phyloP scores from a whole-genome alignment of 2,113 vertebrate genomes.

The Sciurus niger region DNA sequence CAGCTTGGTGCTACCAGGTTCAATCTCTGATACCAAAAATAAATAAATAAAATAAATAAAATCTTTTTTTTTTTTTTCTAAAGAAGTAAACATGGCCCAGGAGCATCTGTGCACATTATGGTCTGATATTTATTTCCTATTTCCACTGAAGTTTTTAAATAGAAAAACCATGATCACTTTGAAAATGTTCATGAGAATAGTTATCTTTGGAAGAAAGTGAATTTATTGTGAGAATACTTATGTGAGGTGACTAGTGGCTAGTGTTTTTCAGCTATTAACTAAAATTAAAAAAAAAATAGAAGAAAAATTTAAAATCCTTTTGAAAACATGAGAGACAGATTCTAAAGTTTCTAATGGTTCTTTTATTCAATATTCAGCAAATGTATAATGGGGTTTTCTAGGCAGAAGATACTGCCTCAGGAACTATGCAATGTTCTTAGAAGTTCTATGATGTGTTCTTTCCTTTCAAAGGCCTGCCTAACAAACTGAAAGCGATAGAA shows the following conservation, averaged over 20 bases:
- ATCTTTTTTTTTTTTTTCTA: not conserved
- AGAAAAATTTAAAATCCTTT: not conserved
- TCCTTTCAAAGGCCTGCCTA: not conserved
- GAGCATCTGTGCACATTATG: not conserved
- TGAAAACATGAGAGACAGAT: not conserved
- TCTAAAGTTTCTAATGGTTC: not conserved
- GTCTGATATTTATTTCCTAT: not conserved
- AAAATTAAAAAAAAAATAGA: conserved; percentile 45
- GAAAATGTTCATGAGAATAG: not conserved
- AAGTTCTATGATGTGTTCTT: not conserved
- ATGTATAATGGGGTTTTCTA: not conserved
- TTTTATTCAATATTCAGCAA: not conserved
- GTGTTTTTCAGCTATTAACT: conserved; percentile 16
- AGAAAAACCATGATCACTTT: not conserved
- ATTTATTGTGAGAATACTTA: not conserved
- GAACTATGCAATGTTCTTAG: not conserved
- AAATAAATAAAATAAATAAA: too few relatives aligned
- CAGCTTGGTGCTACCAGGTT: too few relatives aligned
- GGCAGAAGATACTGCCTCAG: not conserved
- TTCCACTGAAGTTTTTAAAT: conserved; percentile 42
- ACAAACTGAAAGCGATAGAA: conserved; percentile 2
- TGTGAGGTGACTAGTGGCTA: conserved; percentile 8
- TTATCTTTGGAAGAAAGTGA: conserved; percentile 5
- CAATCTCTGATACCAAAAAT: too few relatives aligned
- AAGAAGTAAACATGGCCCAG: not conserved